Evolutionary conservation across 2,113 vertebrate species (phyloP), one percentile per base, ranked within the genome.

Genomic region (Lepidothrix coronata): DNA sequence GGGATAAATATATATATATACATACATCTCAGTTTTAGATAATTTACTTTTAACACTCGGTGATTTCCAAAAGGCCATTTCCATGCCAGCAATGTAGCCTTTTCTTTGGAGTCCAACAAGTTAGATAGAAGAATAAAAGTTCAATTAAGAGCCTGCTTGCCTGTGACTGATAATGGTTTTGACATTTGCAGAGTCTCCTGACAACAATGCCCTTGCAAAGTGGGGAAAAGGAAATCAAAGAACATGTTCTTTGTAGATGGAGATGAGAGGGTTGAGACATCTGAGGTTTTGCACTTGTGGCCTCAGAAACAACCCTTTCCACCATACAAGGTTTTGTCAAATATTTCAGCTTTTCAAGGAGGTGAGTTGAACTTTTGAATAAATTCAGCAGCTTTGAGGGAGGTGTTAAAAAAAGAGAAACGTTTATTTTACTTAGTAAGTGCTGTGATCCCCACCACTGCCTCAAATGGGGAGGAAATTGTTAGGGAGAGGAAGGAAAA

Each of bases 121-220:
- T 88, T 78, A 90, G 55, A 85, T 58, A 58, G 73, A 68, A 95
- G 77, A 92, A 91, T 68, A 90, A 95, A 96, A 91, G 84, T 94
- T 97, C 97, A 94, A 87, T 97, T 97, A 97, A 95, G 83, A 94
- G 39, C 35, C 78, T 93, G 55, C 57, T 93, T 95, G 88, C 44
- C 66, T 90, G 79, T 83, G 92, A 92, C 81, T 93, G 89, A 92
- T 97, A 97, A 97, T 96, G 91, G 81, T n/a, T 94, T 97, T 98
- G 97, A 98, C 96, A 98, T 98, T 98, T 97, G 75, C 96, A 90
- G 89, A 88, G 39, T 91, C 85, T 68, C 63, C 73, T 39, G 88
- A 86, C 91, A 97, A 91, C 88, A 95, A 62, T 73, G 76, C 85
- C 91, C 14, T 4, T 71, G 70, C 49, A 43, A 61, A 66, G 7